These are phyloP conservation scores for Camelus dromedarius DNA, from an alignment of 2,113 vertebrate genomes.

Conservation along the genomic window DNA sequence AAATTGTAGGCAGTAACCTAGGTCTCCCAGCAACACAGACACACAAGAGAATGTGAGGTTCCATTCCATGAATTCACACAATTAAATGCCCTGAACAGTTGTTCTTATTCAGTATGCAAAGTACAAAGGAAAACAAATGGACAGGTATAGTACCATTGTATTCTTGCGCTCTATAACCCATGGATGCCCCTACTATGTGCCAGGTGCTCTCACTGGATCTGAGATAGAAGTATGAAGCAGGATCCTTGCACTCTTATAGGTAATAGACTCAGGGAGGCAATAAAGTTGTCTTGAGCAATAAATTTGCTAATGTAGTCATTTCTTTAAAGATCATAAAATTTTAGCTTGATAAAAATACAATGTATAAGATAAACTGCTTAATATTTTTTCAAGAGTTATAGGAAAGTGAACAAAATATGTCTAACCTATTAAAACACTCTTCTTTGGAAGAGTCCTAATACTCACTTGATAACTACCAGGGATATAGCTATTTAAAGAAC, in stretches of 20 bases:
- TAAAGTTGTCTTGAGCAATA: not conserved
- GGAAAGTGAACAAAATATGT: not conserved
- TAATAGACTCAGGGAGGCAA: not conserved
- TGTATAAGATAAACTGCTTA: not conserved
- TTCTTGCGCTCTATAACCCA: not conserved
- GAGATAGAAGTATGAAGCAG: not conserved
- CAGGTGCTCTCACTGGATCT: not conserved
- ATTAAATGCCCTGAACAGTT: slow-evolving; percentile 41
- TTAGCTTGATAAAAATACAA: not conserved
- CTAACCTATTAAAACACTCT: not conserved
- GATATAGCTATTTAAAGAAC: not conserved
- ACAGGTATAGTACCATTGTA: not conserved
- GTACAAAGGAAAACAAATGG: slow-evolving; percentile 47
- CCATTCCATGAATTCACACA: slow-evolving; percentile 26
- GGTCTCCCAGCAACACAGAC: slow-evolving; percentile 71
- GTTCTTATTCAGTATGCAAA: slow-evolving; percentile 48
- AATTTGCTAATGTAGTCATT: not conserved
- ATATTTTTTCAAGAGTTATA: not conserved
- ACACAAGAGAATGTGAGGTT: slow-evolving; percentile 30
- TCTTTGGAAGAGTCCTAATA: not conserved
- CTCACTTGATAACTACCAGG: not conserved
- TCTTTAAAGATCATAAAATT: not conserved
- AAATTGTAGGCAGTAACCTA: slow-evolving; percentile 69
- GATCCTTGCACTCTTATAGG: not conserved
- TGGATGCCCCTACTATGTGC: not conserved